Evolutionary conservation across 23 tunicate species (phyloP).

Genomic region (Halocynthia roretzi): DNA sequence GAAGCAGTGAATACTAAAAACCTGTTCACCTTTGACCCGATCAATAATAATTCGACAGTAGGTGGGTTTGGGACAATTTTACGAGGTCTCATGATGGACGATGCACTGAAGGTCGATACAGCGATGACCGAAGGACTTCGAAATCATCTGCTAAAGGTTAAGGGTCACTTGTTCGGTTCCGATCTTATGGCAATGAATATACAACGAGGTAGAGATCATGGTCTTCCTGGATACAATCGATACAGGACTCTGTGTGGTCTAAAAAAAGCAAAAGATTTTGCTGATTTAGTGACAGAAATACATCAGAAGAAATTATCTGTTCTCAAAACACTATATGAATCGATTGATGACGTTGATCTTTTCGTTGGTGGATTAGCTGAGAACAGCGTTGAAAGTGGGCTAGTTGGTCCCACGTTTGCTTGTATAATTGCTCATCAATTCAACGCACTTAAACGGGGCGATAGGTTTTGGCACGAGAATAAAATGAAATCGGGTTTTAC

Average conservation of each 20-base stretch:
- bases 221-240: constrained; percentile 66
- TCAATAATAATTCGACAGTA: constrained; percentile 15
- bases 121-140: constrained; percentile 37
- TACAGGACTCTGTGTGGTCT: constrained; percentile 74
- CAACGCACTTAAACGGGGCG: constrained; percentile 52
- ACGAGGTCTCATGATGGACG: constrained; percentile 55
- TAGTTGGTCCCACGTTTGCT: constrained; percentile 70
- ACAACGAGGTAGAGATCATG: constrained; percentile 90
- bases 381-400: constrained; percentile 39
- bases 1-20: constrained; percentile 6
- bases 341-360: constrained; percentile 66
- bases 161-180: neutral
- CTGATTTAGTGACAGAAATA: constrained; percentile 39
- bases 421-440: constrained; percentile 64
- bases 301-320: neutral
- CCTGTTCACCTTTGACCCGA: constrained; percentile 46
- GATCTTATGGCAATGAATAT: constrained; percentile 63
- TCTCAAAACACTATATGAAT: constrained; percentile 23
- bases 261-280: constrained; percentile 28
- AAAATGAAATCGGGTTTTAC: neutral
- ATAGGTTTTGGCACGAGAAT: constrained; percentile 64
- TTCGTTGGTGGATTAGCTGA: constrained; percentile 66
- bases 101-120: constrained; percentile 53
- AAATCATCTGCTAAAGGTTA: constrained; percentile 40
- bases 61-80: constrained; percentile 59